Conservation (phyloP, 2,888 invertebrate species). For the Agonopterix alstromeriana region DNA sequence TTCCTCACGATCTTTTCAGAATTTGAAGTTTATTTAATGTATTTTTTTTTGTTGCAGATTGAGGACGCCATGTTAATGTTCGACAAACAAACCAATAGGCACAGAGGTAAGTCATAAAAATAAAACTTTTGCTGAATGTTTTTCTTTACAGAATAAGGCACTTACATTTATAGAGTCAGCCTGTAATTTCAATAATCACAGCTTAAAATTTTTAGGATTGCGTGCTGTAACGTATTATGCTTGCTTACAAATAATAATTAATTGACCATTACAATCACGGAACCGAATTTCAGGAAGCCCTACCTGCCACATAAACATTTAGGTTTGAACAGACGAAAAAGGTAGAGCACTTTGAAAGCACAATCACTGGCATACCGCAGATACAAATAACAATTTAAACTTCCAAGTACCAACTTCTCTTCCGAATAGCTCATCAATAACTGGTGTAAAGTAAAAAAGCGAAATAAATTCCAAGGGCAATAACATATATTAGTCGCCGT, state of each 20-base stretch:
- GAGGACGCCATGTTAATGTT: constrained; percentile 99
- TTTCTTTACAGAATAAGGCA: neutral
- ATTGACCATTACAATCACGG: constrained; percentile 23
- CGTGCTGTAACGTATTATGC: constrained; percentile 21
- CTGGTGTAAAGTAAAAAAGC: constrained; percentile 7
- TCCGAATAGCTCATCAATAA: neutral
- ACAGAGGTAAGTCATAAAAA: constrained; percentile 88
- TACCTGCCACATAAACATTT: neutral
- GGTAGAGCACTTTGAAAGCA: no score
- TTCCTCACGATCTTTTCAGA: constrained; percentile 48
- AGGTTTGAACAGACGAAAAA: neutral
- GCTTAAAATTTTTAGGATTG: constrained; percentile 20
- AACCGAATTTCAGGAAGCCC: constrained; percentile 11
- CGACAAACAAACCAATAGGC: constrained; percentile 99
- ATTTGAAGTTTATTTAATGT: constrained; percentile 57
- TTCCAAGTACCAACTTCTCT: neutral
- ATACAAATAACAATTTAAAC: neutral
- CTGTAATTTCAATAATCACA: constrained; percentile 17
- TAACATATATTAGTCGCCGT: constrained; percentile 32
- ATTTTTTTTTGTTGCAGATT: constrained; percentile 88
- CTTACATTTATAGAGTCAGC: neutral
- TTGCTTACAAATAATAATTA: constrained; percentile 22
- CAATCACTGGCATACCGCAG: no score
- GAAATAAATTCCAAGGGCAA: constrained; percentile 22
- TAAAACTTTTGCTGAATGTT: neutral